A percentile compares a stretch with the other conserved stretches of the same genome.
These are phyloP conservation scores for Orestias chungarensis DNA, from an alignment of 2,797 vertebrate genomes.

Conservation along the genomic window DNA sequence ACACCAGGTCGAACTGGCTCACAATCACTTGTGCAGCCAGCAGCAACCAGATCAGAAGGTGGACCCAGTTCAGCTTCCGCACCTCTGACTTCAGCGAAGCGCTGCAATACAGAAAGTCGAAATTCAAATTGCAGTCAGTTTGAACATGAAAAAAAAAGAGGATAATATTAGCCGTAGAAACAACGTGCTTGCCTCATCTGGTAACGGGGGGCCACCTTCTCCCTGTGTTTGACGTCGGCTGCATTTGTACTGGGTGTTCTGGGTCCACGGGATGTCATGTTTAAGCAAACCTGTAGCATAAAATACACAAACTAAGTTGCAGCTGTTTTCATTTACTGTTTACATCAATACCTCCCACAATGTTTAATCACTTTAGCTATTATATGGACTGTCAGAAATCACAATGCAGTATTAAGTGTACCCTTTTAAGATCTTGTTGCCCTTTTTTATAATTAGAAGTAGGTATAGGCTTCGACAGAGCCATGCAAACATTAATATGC, in stretches of 20 bases:
- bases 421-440: too few relatives aligned
- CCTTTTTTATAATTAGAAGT: too few relatives aligned
- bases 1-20: slow-evolving; percentile 86
- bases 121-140: not conserved
- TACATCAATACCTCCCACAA: not conserved
- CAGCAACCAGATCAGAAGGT: slow-evolving; percentile 90
- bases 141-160: not conserved
- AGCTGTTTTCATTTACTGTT: not conserved
- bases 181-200: slow-evolving; percentile 86
- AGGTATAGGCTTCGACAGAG: too few relatives aligned
- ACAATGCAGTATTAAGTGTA: not conserved
- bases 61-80: slow-evolving; percentile 90
- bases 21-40: slow-evolving; percentile 88
- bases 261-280: slow-evolving; percentile 90
- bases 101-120: slow-evolving; percentile 49
- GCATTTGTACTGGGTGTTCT: slow-evolving; percentile 85
- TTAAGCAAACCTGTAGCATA: slow-evolving; percentile 44
- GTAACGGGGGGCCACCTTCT: slow-evolving; percentile 85
- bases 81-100: slow-evolving; percentile 86
- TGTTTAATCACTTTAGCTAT: not conserved
- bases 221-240: slow-evolving; percentile 85
- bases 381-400: not conserved
- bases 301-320: not conserved
- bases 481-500: too few relatives aligned
- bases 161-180: not conserved